Evolutionary conservation across 1,140 invertebrate genomes (phyloP).

Genomic region (Danaus melanippus): DNA sequence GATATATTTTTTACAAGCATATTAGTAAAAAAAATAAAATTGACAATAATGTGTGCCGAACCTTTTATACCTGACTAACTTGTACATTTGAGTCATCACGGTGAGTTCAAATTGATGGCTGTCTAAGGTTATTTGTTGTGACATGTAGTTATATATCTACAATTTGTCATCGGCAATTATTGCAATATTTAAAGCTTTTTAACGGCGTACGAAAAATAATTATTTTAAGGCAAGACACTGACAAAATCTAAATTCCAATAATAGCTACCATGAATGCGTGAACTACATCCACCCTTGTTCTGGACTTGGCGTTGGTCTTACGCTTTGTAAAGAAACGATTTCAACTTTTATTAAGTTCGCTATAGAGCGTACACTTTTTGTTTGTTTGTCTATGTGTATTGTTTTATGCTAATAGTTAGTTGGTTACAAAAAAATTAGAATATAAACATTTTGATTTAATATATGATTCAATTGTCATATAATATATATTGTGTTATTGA

Average conservation of each 20-base stretch:
- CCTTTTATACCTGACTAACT: conserved; percentile 63
- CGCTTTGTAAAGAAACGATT: conserved; percentile 41
- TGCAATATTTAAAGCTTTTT: conserved; percentile 19
- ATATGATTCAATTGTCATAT: too few species aligned
- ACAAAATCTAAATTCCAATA: too few species aligned
- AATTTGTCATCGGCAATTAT: conserved; percentile 49
- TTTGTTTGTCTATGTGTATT: too few species aligned
- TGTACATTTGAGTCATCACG: conserved; percentile 60
- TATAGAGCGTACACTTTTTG: too few species aligned
- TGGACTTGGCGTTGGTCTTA: conserved; percentile 53
- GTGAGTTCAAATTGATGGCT: conserved; percentile 62
- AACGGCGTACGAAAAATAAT: neutral
- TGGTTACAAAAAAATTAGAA: too few species aligned
- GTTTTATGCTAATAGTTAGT: too few species aligned
- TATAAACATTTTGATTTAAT: too few species aligned
- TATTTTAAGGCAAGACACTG: neutral
- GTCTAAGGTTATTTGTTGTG: conserved; percentile 69
- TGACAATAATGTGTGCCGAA: conserved; percentile 70
- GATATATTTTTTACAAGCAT: conserved; percentile 65
- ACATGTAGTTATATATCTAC: conserved; percentile 57
- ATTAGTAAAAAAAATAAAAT: conserved; percentile 55
- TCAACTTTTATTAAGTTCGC: conserved; percentile 3
- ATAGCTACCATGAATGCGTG: conserved; percentile 7
- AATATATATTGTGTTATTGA: too few species aligned
- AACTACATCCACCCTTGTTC: conserved; percentile 27